Conservation (phyloP, 30 jellyfish, hydroid and myxozoan species). For the Turritopsis dohrnii region DNA sequence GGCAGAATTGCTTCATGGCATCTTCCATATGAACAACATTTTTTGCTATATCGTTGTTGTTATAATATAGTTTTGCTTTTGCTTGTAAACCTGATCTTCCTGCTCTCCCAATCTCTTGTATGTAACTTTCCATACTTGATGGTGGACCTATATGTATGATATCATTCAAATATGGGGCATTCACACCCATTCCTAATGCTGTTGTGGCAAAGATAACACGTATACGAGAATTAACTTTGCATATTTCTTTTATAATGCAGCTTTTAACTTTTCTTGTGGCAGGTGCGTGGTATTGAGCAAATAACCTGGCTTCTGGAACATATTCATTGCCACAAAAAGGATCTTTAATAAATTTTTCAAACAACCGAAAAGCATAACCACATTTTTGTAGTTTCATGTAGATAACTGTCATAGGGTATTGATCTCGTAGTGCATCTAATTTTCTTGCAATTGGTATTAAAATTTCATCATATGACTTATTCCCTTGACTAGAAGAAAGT, state of each 20-base stretch:
- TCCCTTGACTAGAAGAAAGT: not conserved
- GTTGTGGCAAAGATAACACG: slow-evolving; percentile 30
- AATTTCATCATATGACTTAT: slow-evolving; percentile 15
- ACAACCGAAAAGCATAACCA: slow-evolving; percentile 26
- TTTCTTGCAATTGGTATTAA: slow-evolving; percentile 23
- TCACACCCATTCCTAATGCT: slow-evolving; percentile 42
- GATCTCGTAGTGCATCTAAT: not conserved
- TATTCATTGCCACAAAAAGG: not conserved
- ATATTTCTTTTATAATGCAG: slow-evolving; percentile 1
- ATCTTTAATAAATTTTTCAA: slow-evolving; percentile 7
- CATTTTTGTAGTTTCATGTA: slow-evolving; percentile 25
- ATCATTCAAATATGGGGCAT: slow-evolving; percentile 20
- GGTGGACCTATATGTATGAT: slow-evolving; percentile 30
- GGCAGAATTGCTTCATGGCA: not conserved
- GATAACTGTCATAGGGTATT: slow-evolving; percentile 22
- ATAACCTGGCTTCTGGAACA: not conserved
- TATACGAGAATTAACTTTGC: not conserved
- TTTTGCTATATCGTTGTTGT: too few species aligned
- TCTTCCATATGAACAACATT: too few species aligned
- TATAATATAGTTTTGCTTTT: too few species aligned
- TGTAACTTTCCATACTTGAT: slow-evolving; percentile 18
- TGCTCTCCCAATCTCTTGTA: slow-evolving; percentile 29
- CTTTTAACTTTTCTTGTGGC: not conserved
- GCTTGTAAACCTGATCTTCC: too few species aligned
- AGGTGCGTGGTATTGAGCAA: slow-evolving; percentile 31